Evolutionary conservation across 2,797 vertebrate genomes (phyloP).

Genomic region (Pristis pectinata): DNA sequence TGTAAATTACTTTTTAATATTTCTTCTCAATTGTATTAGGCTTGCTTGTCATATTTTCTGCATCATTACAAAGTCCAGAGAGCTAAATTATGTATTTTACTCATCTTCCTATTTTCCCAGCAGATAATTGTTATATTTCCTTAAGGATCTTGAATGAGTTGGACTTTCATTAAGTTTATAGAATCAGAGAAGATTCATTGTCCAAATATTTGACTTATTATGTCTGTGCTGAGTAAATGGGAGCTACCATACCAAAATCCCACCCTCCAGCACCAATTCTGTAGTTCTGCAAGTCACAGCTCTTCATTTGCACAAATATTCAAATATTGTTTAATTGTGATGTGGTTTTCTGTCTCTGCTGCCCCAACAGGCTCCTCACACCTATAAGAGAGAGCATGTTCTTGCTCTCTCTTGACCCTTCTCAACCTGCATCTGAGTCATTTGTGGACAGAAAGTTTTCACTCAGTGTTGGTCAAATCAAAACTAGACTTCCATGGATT

Average conservation of each 20-base stretch:
- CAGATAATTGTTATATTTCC: background rate
- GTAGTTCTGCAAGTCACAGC: too few species aligned
- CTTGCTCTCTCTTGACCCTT: background rate
- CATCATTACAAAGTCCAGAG: background rate
- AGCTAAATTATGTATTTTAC: background rate
- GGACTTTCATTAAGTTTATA: background rate
- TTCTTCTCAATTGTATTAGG: background rate
- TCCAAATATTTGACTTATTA: too few species aligned
- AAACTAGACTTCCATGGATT: background rate
- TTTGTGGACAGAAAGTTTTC: background rate
- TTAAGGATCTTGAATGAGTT: background rate
- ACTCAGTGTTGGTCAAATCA: background rate
- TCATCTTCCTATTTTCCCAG: background rate
- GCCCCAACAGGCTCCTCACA: too few species aligned
- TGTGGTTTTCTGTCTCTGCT: too few species aligned
- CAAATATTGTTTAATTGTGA: too few species aligned
- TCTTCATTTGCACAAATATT: too few species aligned
- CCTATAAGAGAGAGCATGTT: too few species aligned
- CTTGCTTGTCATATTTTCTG: background rate
- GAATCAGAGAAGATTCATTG: too few species aligned
- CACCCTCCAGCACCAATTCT: too few species aligned
- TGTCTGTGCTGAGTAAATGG: too few species aligned
- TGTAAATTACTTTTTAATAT: background rate
- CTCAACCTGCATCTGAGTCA: background rate
- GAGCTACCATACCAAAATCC: too few species aligned